These are phyloP conservation scores for Sphaerophoria rueppellii DNA, from an alignment of 2,888 invertebrate genomes.

Conservation along the genomic window DNA sequence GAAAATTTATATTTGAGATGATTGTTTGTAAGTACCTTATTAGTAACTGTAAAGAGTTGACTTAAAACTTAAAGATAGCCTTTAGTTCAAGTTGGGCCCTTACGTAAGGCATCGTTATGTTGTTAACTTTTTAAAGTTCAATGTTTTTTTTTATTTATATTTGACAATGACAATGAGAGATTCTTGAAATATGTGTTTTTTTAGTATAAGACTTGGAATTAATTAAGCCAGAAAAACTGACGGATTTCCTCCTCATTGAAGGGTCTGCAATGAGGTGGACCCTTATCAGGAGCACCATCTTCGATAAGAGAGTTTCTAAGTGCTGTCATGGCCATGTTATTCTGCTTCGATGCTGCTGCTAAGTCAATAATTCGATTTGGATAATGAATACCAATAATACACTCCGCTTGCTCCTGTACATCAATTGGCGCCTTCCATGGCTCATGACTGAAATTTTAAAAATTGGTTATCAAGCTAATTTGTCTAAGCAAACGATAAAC, in stretches of 20 bases:
- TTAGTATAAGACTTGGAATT: background rate
- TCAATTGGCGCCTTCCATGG: conserved; percentile 88
- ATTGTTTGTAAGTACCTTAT: too few species aligned
- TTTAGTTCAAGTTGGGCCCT: too few species aligned
- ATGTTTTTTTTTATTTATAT: too few species aligned
- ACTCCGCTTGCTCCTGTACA: conserved; percentile 85
- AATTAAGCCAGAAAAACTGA: conserved; percentile 80
- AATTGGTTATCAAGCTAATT: background rate
- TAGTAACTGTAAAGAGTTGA: too few species aligned
- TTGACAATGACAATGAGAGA: too few species aligned
- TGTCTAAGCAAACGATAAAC: background rate
- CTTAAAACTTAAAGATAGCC: too few species aligned
- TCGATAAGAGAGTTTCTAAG: conserved; percentile 80
- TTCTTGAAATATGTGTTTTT: too few species aligned
- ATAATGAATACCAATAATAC: conserved; percentile 87
- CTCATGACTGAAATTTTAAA: conserved; percentile 83
- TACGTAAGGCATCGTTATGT: too few species aligned
- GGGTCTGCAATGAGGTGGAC: conserved; percentile 86
- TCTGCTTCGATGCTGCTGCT: conserved; percentile 83
- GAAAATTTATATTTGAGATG: too few species aligned
- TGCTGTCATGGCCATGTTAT: conserved; percentile 83
- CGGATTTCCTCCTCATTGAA: conserved; percentile 87
- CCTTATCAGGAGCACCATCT: conserved; percentile 80
- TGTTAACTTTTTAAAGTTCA: background rate
- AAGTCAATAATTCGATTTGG: conserved; percentile 87